Evolutionary conservation across 2,113 vertebrate genomes (phyloP).

Genomic region (Lagopus muta): DNA sequence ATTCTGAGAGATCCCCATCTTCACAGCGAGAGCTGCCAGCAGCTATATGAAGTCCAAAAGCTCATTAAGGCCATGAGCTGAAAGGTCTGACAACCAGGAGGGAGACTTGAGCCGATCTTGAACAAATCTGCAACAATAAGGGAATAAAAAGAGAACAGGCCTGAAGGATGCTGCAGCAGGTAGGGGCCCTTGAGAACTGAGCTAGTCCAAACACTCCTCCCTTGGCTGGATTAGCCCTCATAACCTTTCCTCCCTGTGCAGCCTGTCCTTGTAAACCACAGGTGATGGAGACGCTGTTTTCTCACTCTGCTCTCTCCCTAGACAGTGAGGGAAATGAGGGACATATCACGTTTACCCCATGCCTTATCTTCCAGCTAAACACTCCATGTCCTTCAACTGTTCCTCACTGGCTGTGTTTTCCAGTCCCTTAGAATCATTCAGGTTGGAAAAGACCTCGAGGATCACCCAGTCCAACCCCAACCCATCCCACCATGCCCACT

Average conservation of each 20-base stretch:
- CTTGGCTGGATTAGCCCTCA: neutral
- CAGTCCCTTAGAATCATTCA: no score
- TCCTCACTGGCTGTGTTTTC: neutral
- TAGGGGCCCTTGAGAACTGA: neutral
- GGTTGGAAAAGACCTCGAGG: no score
- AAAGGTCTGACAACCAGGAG: neutral
- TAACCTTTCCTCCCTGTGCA: conserved; percentile 2
- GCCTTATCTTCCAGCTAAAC: conserved; percentile 13
- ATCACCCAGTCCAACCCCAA: no score
- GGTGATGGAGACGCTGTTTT: conserved; percentile 7
- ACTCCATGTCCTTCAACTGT: neutral
- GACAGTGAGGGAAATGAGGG: neutral
- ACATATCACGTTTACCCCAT: neutral
- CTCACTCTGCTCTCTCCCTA: neutral
- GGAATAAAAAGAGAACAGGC: neutral
- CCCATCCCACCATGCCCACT: no score
- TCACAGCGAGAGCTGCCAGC: neutral
- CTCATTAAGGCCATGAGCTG: neutral
- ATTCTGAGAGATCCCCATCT: neutral
- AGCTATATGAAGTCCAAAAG: neutral
- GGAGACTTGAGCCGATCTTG: neutral
- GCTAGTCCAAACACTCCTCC: neutral
- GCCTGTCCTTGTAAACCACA: conserved; percentile 23
- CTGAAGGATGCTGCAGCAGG: neutral
- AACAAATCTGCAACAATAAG: neutral